Evolutionary conservation across 2,888 invertebrate genomes (phyloP).

Genomic region (Eupithecia subumbrata): DNA sequence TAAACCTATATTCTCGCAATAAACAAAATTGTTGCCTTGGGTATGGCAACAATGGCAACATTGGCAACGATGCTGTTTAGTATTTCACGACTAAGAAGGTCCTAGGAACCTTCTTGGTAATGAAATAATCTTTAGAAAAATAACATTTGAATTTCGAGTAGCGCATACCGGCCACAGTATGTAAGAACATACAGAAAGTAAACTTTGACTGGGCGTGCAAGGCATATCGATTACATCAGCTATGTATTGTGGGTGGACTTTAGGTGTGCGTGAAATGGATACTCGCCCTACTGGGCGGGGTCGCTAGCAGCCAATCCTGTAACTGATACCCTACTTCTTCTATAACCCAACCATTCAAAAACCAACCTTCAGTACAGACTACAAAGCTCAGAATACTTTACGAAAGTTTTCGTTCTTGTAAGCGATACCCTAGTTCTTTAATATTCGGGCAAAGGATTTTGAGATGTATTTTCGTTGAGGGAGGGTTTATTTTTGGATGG

Average conservation of each 20-base stretch:
- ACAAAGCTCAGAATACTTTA: slow-evolving; percentile 50
- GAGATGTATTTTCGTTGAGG: slow-evolving; percentile 35
- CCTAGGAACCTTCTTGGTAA: neutral
- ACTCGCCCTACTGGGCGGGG: slow-evolving; percentile 76
- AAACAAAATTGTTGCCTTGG: too few species aligned
- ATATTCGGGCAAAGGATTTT: slow-evolving; percentile 48
- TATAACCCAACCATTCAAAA: slow-evolving; percentile 50
- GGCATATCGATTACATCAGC: slow-evolving; percentile 57
- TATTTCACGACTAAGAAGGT: too few species aligned
- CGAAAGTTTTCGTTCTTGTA: slow-evolving; percentile 59
- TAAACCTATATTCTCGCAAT: too few species aligned
- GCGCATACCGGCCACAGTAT: slow-evolving; percentile 6
- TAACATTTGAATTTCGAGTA: neutral
- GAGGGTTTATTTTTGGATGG: slow-evolving; percentile 50
- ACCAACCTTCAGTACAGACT: slow-evolving; percentile 24
- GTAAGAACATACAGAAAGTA: slow-evolving; percentile 8
- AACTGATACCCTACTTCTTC: slow-evolving; percentile 81
- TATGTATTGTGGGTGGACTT: slow-evolving; percentile 71
- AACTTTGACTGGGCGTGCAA: slow-evolving; percentile 56
- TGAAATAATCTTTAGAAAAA: neutral
- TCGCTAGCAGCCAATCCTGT: slow-evolving; percentile 79
- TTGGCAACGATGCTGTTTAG: too few species aligned
- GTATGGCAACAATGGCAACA: too few species aligned
- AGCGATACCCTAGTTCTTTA: slow-evolving; percentile 78
- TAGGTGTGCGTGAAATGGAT: slow-evolving; percentile 77